Evolutionary conservation across 2,888 invertebrate species (phyloP).

Genomic region (Embidobia sp.): DNA sequence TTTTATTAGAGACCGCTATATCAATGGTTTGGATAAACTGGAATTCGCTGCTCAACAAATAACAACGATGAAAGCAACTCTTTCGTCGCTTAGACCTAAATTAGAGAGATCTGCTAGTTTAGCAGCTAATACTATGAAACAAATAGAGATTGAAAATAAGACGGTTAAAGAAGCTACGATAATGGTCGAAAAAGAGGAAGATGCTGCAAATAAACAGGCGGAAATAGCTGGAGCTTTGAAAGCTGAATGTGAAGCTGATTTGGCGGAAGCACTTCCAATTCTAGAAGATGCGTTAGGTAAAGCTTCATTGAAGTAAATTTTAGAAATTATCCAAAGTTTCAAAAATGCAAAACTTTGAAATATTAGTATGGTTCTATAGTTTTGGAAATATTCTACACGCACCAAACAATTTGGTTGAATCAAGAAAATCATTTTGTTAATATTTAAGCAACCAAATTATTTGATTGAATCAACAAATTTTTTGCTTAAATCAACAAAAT

Average conservation of each 20-base stretch:
- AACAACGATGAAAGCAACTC: constrained; percentile 88
- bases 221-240: constrained; percentile 91
- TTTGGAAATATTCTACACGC: too few relatives aligned
- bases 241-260: constrained; percentile 95
- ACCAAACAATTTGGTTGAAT: too few relatives aligned
- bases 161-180: constrained; percentile 90
- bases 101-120: constrained; percentile 88
- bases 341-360: too few relatives aligned
- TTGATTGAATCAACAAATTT: too few relatives aligned
- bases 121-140: constrained; percentile 88
- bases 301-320: too few relatives aligned
- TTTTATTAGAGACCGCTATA: constrained; percentile 85
- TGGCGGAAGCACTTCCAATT: constrained; percentile 93
- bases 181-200: constrained; percentile 92
- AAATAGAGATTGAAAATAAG: constrained; percentile 88
- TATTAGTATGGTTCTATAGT: too few relatives aligned
- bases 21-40: constrained; percentile 89
- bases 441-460: too few relatives aligned
- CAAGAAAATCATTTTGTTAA: too few relatives aligned
- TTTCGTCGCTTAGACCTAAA: constrained; percentile 89
- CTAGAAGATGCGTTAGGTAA: constrained; percentile 87
- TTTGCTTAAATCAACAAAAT: too few relatives aligned
- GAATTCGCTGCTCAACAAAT: constrained; percentile 90
- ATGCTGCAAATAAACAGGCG: constrained; percentile 93
- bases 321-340: not conserved